Evolutionary conservation across 2,888 invertebrate species (phyloP).

Genomic region (Drosophila mimetica): DNA sequence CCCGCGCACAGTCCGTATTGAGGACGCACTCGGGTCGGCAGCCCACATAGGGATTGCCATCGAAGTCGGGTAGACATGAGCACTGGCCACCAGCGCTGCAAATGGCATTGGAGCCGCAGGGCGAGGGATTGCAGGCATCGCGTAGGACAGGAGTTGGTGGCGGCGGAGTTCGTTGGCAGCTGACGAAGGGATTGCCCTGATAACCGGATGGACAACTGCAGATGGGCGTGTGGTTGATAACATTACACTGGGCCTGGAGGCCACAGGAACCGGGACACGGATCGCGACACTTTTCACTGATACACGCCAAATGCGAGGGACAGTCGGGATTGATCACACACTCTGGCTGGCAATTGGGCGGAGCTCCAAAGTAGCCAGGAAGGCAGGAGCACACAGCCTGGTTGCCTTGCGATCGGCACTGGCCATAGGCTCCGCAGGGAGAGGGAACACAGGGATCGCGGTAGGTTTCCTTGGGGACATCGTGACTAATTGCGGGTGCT

Average conservation of each 20-base stretch:
- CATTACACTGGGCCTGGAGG: conserved; percentile 86
- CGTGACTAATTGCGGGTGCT: conserved; percentile 62
- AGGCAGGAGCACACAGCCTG: conserved; percentile 87
- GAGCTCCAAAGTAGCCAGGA: conserved; percentile 87
- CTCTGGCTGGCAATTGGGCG: conserved; percentile 89
- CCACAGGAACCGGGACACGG: conserved; percentile 90
- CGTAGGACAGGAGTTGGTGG: conserved; percentile 62
- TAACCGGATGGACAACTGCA: conserved; percentile 87
- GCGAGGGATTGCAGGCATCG: conserved; percentile 88
- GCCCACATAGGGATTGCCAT: conserved; percentile 87
- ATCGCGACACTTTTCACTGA: conserved; percentile 88
- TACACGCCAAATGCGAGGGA: conserved; percentile 87
- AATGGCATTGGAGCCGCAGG: conserved; percentile 91
- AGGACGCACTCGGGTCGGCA: conserved; percentile 93
- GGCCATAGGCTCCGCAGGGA: conserved; percentile 88
- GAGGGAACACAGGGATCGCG: conserved; percentile 88
- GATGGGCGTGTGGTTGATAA: conserved; percentile 87
- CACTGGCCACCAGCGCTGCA: conserved; percentile 89
- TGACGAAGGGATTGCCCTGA: conserved; percentile 87
- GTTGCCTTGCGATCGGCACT: conserved; percentile 86
- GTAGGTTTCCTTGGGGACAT: conserved; percentile 65
- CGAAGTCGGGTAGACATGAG: conserved; percentile 87
- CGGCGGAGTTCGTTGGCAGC: conserved; percentile 84
- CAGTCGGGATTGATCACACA: conserved; percentile 89
- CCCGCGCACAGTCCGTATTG: conserved; percentile 90